Evolutionary conservation across 2,888 invertebrate genomes (phyloP).

Genomic region (Bombylius discolor): DNA sequence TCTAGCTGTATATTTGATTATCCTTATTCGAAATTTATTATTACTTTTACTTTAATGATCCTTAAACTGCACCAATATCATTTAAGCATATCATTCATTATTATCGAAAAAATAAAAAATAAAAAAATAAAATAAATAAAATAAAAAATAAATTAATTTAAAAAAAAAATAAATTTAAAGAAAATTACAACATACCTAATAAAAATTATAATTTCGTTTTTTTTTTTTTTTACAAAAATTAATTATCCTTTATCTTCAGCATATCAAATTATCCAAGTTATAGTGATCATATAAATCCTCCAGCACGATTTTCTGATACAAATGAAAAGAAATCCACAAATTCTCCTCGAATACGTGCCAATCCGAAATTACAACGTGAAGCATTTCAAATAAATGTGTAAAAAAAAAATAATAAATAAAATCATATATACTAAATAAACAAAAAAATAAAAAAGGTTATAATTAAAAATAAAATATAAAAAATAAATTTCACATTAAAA

Average conservation of each 20-base stretch:
- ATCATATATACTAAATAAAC: constrained; percentile 1
- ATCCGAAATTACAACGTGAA: constrained; percentile 48
- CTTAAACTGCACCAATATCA: too few species aligned
- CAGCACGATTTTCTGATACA: constrained; percentile 68
- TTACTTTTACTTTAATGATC: too few species aligned
- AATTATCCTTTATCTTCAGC: constrained; percentile 36
- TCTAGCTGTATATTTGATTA: too few species aligned
- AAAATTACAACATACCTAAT: too few species aligned
- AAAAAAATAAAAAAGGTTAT: constrained; percentile 3
- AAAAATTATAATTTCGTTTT: too few species aligned
- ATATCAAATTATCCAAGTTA: constrained; percentile 68
- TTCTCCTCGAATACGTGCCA: constrained; percentile 38
- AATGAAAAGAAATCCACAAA: constrained; percentile 37
- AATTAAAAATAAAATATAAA: constrained; percentile 1
- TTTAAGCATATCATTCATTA: too few species aligned
- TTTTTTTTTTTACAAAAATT: not conserved
- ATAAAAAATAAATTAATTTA: too few species aligned
- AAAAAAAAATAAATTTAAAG: too few species aligned
- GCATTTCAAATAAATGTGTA: constrained; percentile 72
- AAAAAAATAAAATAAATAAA: too few species aligned
- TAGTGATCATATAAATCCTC: constrained; percentile 74
- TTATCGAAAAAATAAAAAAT: too few species aligned
- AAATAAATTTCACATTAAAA: not conserved
- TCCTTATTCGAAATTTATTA: too few species aligned
- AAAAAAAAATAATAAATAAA: constrained; percentile 7